These are phyloP conservation scores for Aphaenogaster ashmeadi DNA, from an alignment of 1,140 invertebrate genomes.

Conservation along the genomic window DNA sequence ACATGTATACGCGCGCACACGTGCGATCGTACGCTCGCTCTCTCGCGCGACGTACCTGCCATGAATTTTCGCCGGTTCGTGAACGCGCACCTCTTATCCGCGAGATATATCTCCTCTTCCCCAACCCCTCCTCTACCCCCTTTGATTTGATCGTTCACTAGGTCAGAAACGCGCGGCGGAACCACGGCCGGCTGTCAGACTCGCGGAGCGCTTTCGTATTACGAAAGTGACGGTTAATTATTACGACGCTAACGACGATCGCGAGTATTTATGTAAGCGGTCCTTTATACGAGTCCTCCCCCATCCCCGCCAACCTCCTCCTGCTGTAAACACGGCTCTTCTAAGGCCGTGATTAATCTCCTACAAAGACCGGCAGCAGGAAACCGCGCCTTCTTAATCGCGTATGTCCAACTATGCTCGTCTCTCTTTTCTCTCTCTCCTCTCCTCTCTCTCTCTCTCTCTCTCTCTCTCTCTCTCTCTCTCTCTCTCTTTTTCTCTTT, in stretches of 20 bases:
- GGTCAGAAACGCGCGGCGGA: constrained; percentile 38
- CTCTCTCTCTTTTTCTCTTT: neutral
- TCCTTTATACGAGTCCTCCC: constrained; percentile 21
- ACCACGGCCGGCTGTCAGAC: neutral
- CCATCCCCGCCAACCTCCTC: neutral
- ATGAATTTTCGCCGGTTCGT: constrained; percentile 14
- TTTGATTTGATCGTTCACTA: constrained; percentile 22
- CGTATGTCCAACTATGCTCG: constrained; percentile 39
- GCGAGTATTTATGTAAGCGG: constrained; percentile 48
- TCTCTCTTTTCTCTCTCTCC: neutral
- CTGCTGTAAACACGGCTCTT: constrained; percentile 30
- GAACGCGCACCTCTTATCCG: neutral
- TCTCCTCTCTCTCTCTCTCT: constrained; percentile 2
- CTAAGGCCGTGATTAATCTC: constrained; percentile 60
- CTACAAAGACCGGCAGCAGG: constrained; percentile 52
- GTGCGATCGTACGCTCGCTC: neutral
- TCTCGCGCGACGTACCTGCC: neutral
- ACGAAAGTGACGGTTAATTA: constrained; percentile 55
- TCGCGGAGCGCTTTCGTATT: constrained; percentile 30
- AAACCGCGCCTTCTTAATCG: constrained; percentile 72
- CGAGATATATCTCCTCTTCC: neutral
- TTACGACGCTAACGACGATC: constrained; percentile 42
- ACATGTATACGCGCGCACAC: no score
- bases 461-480: constrained; percentile 4
- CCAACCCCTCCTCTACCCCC: no score